A percentile compares a stretch with the other conserved stretches of the same genome.
Evolutionary conservation across 2,888 invertebrate species (phyloP).

Genomic region (Keiferia lycopersicella): DNA sequence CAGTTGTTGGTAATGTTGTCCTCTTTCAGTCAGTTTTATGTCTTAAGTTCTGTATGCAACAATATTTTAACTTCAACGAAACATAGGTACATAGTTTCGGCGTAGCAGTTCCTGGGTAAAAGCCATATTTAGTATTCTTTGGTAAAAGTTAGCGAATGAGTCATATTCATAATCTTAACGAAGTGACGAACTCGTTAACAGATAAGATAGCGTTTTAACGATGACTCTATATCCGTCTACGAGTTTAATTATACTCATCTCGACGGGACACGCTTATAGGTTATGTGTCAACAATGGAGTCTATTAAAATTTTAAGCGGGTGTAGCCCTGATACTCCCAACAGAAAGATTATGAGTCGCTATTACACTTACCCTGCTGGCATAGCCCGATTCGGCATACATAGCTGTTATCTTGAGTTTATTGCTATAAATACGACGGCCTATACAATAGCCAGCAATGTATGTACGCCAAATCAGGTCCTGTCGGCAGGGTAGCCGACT

Average conservation of each 20-base stretch:
- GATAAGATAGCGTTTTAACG: constrained; percentile 2
- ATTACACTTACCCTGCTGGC: too few species aligned
- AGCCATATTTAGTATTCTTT: too few species aligned
- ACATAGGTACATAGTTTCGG: background rate
- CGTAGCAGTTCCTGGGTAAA: background rate
- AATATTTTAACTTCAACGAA: background rate
- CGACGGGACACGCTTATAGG: constrained; percentile 29
- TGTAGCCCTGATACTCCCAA: background rate
- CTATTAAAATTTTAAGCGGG: constrained; percentile 17
- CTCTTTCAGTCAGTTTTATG: background rate
- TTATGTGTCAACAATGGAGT: constrained; percentile 31
- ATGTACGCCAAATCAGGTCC: too few species aligned
- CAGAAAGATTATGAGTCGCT: too few species aligned
- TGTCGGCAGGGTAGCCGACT: too few species aligned
- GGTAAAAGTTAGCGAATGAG: background rate
- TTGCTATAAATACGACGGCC: too few species aligned
- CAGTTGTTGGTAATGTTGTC: constrained; percentile 3
- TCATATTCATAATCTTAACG: constrained; percentile 10
- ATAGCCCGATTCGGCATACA: too few species aligned
- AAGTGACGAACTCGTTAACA: constrained; percentile 9
- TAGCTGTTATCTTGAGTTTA: too few species aligned
- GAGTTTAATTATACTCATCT: constrained; percentile 30
- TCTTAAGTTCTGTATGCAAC: background rate
- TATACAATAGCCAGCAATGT: too few species aligned
- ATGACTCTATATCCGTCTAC: background rate